Evolutionary conservation across 1,140 invertebrate genomes (phyloP), one percentile per base, ranked within the genome.

Genomic region (Solenopsis invicta): DNA sequence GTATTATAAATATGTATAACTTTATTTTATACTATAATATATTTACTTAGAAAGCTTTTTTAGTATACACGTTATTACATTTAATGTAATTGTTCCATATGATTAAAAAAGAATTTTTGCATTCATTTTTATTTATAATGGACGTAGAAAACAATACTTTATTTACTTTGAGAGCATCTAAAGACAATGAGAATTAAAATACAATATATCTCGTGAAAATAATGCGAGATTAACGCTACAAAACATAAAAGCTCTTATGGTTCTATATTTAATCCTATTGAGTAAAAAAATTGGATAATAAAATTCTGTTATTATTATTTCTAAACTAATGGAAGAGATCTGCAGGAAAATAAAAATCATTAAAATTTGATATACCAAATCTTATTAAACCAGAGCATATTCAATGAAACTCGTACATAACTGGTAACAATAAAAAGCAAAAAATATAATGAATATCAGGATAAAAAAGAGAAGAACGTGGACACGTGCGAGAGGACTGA

Each of bases 241-340:
- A 21, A 45, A 67, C 9, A n/a, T 4, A 21, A 45, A 13, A 45
- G n/a, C 4, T 67, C 2, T 67, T 13, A 18, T 66, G 18, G 2
- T 13, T 2, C 10, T 21, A 41, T 67, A 45, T 13, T 67, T 66
- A 66, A 66, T 67, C 8, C n/a, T 13, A n/a, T 21, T 67, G 4
- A 67, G n/a, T 45, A 41, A 45, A 67, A 67, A 67, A 45, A 67
- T 4, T 10, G 3, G 1, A 69, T 29, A 69, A 50, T 50, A 69
- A 48, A 69, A 69, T 24, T 69, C 4, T 69, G 24, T 69, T 69
- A 50, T 48, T 69, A 3, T 12, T 9, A n/a, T 69, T 69, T 69
- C 45, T 48, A 24, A 67, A 67, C 21, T 24, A 16, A 48, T 10
- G n/a, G n/a, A 6, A 69, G 1, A 66, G 16, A 67, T 45, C 21